Evolutionary conservation across 2,113 vertebrate species (phyloP).

Genomic region (Ardeotis arabs): DNA sequence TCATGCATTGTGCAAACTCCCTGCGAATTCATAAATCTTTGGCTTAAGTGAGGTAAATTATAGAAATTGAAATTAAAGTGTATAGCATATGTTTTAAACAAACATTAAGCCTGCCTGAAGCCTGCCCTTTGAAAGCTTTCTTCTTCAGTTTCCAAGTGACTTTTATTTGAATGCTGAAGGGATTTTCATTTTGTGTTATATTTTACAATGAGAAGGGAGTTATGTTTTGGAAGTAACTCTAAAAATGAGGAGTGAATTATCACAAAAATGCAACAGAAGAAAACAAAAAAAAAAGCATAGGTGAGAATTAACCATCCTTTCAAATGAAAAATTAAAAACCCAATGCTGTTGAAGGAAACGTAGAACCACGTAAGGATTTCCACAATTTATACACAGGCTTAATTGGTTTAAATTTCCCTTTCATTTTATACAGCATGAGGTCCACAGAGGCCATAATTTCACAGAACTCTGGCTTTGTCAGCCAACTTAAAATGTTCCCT

Average conservation of each 20-base stretch:
- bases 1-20: neutral
- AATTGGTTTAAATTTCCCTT: constrained; percentile 15
- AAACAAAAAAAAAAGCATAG: neutral
- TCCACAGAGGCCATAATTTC: neutral
- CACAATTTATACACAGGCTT: neutral
- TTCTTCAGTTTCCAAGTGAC: constrained; percentile 10
- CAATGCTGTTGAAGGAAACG: neutral
- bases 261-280: neutral
- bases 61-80: constrained; percentile 31
- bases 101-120: neutral
- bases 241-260: neutral
- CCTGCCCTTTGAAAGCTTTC: constrained; percentile 32
- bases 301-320: constrained; percentile 25
- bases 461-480: neutral
- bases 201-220: constrained; percentile 1
- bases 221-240: constrained; percentile 36
- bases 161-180: constrained; percentile 9
- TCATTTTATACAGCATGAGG: neutral
- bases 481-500: neutral
- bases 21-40: constrained; percentile 5
- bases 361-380: constrained; percentile 9
- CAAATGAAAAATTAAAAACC: constrained; percentile 32
- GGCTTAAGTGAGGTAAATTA: constrained; percentile 5
- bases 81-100: constrained; percentile 26
- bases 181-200: constrained; percentile 8